Evolutionary conservation across 1,140 invertebrate genomes (phyloP).

Genomic region (Dolichoris vasculosae): DNA sequence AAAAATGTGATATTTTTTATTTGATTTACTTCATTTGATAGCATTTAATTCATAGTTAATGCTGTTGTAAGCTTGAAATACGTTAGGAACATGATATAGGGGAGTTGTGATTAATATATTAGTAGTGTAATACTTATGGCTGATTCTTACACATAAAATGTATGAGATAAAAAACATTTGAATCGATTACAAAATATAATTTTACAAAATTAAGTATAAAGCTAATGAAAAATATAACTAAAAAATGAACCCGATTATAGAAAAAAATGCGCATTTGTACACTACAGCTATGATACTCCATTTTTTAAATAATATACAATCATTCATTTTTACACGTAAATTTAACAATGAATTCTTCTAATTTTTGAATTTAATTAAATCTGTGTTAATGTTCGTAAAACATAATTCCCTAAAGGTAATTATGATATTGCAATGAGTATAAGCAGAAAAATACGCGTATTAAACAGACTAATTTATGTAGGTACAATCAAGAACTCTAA

Average conservation of each 20-base stretch:
- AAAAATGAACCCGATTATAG: no score
- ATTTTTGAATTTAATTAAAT: no score
- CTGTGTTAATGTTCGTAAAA: no score
- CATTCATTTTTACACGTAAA: no score
- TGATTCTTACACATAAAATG: neutral
- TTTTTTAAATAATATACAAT: no score
- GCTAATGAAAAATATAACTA: neutral
- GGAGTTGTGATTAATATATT: neutral
- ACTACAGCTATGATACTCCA: no score
- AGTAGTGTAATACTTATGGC: neutral
- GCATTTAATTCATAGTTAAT: constrained; percentile 55
- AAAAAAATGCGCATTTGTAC: no score
- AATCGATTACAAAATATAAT: neutral
- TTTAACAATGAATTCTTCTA: no score
- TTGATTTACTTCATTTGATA: neutral
- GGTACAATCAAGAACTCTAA: neutral
- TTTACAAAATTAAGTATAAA: neutral
- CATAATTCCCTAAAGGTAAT: no score
- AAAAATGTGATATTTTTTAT: neutral
- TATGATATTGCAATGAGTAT: no score
- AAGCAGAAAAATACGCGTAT: neutral
- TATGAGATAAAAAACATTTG: neutral
- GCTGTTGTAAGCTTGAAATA: constrained; percentile 32
- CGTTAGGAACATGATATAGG: neutral
- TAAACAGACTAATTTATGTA: neutral